Base-by-base conservation (phyloP, 2,888 invertebrate genomes). In the Athalia circularis region DNA sequence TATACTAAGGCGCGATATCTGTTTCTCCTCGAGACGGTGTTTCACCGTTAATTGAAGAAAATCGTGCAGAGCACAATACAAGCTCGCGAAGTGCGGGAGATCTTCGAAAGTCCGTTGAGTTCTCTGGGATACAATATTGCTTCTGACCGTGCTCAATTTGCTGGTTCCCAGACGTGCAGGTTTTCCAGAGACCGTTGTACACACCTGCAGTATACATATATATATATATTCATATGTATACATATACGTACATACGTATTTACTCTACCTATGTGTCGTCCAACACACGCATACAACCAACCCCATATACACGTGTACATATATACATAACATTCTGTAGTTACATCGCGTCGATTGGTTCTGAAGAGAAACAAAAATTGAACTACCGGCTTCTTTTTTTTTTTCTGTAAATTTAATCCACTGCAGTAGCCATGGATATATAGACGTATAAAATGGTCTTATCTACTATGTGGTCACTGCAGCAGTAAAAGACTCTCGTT, bases 131-230 rank as follows among this genome's bases (percentile, higher is more conserved):
- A 67, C 67, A 67, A 67, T 50, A 50, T 67, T 47, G 67, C 15
- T 67, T 47, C 67, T 50, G 50, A 67, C 67, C 67, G 48, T 4
- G 67, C 5, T 67, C 50, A 67, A 67, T 67, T 67, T 67, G 67
- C 29, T 67, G 67, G 67, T 15, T 67, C 5, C 5, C 9, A 15
- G 3, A 50, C 67, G 67, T 47, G 13, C n/a, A 29, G 29, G 29
- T 29, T 29, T 29, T 29, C 29, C 2, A 29, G 29, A 61, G 4
- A 15, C 15, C 6, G 48, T 67, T 15, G n/a, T 67, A 67, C 50
- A 50, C 29, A 29, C 29, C 29, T 29, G n/a, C 65, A 45, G 15
- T 15, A 64, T 29, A 29, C 29, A 29, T 29, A 29, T 29, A 29
- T n/a, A n/a, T n/a, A n/a, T 29, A 29, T 29, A 29, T 29, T 29